Evolutionary conservation across 1,140 invertebrate genomes (phyloP).

Genomic region (Campoletis sonorensis): DNA sequence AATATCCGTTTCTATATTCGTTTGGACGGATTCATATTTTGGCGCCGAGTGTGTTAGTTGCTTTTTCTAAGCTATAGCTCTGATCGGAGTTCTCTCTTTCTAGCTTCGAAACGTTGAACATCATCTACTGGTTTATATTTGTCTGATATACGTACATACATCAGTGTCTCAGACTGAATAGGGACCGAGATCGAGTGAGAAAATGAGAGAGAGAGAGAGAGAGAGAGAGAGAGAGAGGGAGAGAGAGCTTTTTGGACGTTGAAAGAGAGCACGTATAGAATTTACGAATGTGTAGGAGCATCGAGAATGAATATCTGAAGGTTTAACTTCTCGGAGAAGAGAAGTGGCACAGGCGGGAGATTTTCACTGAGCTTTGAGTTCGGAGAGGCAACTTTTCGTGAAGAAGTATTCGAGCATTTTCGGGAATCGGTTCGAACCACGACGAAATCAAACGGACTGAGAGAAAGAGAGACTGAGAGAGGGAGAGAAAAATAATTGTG

Average conservation of each 20-base stretch:
- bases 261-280: slow-evolving; percentile 9
- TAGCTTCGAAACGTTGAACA: slow-evolving; percentile 6
- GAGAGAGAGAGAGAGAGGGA: not conserved
- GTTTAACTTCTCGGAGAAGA: not conserved
- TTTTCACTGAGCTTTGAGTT: not conserved
- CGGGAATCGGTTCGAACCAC: slow-evolving; percentile 22
- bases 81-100: not conserved
- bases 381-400: slow-evolving; percentile 48
- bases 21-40: slow-evolving; percentile 73
- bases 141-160: slow-evolving; percentile 42
- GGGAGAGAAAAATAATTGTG: slow-evolving; percentile 7
- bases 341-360: not conserved
- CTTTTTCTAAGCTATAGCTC: not conserved
- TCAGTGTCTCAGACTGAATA: not conserved
- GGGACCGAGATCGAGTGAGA: not conserved
- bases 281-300: slow-evolving; percentile 10
- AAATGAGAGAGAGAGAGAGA: not conserved
- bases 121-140: slow-evolving; percentile 71
- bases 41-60: slow-evolving; percentile 51
- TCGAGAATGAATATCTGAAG: slow-evolving; percentile 20
- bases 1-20: slow-evolving; percentile 74
- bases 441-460: too few species aligned
- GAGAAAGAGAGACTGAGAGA: not conserved
- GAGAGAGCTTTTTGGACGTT: not conserved
- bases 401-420: slow-evolving; percentile 43